Evolutionary conservation across 2,113 vertebrate genomes (phyloP).

Genomic region (Elgaria multicarinata): DNA sequence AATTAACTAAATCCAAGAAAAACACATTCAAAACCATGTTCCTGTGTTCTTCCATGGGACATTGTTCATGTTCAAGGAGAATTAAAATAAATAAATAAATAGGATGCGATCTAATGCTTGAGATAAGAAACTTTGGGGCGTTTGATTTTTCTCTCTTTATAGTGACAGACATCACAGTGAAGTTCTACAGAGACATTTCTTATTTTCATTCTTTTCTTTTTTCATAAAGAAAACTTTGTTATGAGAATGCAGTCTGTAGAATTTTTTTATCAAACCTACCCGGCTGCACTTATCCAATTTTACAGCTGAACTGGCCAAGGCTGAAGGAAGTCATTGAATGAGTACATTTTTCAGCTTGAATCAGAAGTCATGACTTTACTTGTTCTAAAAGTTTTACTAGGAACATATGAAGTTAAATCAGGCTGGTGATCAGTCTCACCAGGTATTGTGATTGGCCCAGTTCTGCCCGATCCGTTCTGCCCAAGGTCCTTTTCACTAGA

Average conservation of each 20-base stretch:
- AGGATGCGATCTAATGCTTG: conserved; percentile 12
- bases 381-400: conserved; percentile 19
- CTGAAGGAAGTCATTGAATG: conserved; percentile 37
- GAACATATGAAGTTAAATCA: conserved; percentile 1
- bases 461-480: no score
- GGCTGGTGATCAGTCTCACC: neutral
- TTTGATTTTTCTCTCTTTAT: conserved; percentile 41
- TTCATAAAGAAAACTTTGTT: conserved; percentile 17
- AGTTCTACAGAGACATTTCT: neutral
- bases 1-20: conserved; percentile 46
- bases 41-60: conserved; percentile 3
- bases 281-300: conserved; percentile 35
- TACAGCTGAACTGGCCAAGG: conserved; percentile 18
- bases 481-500: neutral
- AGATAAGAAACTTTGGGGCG: conserved; percentile 8
- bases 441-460: neutral
- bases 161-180: neutral
- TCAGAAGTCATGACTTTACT: conserved; percentile 13
- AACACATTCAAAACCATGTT: conserved; percentile 34
- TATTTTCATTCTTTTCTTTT: conserved; percentile 18
- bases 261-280: conserved; percentile 19
- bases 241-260: conserved; percentile 12
- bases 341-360: conserved; percentile 30
- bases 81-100: neutral
- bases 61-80: conserved; percentile 31